Base-by-base conservation (phyloP, 2,888 invertebrate genomes). In the Andrena fulva region DNA sequence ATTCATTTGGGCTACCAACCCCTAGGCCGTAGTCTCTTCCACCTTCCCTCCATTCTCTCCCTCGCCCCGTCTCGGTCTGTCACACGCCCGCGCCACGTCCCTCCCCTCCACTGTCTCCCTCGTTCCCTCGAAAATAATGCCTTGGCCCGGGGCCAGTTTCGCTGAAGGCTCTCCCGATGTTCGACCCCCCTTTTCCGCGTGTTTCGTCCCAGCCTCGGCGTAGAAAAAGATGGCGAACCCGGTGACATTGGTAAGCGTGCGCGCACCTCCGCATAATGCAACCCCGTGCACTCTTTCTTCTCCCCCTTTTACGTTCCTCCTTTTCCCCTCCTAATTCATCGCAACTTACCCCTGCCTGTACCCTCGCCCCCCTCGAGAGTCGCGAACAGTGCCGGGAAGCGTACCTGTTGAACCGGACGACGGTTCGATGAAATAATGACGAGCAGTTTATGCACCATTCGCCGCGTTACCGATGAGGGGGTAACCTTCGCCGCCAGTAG, bases 1-100 rank as follows among this genome's bases (percentile, higher is more conserved):
- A 92, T 92, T 92, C 91, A 92, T 92, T 91, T 87, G 90, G 88
- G 87, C 86, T 86, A 85, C 79, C 77, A 81, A 82, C 83, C 85
- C 78, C 69, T 42, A 42, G 42, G 16, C 42, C 42, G 42, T 42
- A 52, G 69, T 81, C 77, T 64, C 70, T 56, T 50, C 76, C 10
- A 64, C 27, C 73, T 29, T 35, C 66, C 60, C 63, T 71, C 67
- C 78, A 52, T 68, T 68, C 66, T 56, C 73, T 63, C 76, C 20
- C 77, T 52, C 54, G 42, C 56, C 16, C 60, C n/a, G 48, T 66
- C 66, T 59, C 35, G 62, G 29, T 67, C 50, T 69, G 60, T 59
- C 73, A 12, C 70, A 20, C 66, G 27, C 31, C 60, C 69, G 16
- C 27, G 16, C 33, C 54, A 52, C 31, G 10, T 35, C 24, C 56